Conservation (phyloP, 2,797 vertebrate species). For the Novumbra hubbsi region DNA sequence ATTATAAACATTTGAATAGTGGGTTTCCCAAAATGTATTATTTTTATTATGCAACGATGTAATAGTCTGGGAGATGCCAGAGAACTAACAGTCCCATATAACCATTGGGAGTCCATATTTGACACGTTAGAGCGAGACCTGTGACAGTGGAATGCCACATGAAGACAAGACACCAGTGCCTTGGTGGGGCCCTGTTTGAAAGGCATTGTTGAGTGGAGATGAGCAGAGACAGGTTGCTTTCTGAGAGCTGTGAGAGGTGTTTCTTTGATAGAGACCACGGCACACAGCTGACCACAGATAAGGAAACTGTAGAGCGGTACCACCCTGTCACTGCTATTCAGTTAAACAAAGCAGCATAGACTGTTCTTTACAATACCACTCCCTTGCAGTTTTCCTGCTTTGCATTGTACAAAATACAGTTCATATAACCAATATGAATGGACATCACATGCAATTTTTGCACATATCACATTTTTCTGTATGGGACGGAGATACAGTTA, state of each 20-base stretch:
- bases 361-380: neutral
- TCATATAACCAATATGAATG: neutral
- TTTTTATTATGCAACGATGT: no score
- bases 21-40: neutral
- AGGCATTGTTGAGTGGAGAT: constrained; percentile 27
- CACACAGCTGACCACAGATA: constrained; percentile 5
- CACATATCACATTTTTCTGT: no score
- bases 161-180: neutral
- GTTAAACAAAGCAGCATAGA: neutral
- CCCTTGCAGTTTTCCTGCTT: neutral
- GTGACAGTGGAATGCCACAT: neutral
- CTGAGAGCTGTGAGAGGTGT: constrained; percentile 18
- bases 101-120: neutral
- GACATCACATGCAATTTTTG: neutral
- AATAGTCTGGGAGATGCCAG: neutral
- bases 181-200: constrained; percentile 27
- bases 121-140: neutral
- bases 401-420: neutral
- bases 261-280: constrained; percentile 27
- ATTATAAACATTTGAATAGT: neutral
- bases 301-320: neutral
- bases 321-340: neutral
- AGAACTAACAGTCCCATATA: neutral
- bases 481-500: constrained; percentile 8
- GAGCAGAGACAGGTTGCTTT: constrained; percentile 25